Evolutionary conservation across 2,888 invertebrate genomes (phyloP).

Genomic region (Parascotia fuliginaria): DNA sequence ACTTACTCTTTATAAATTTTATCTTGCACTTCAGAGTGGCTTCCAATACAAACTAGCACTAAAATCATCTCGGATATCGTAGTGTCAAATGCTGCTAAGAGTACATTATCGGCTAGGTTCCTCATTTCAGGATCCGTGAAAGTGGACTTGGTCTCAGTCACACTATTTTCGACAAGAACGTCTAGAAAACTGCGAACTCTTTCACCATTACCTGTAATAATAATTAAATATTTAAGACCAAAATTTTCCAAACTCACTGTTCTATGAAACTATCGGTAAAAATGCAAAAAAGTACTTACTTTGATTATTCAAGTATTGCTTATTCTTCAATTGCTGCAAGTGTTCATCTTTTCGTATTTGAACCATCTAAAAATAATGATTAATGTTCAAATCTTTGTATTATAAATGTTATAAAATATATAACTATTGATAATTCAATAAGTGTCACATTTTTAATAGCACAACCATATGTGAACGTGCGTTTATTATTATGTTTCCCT

Average conservation of each 20-base stretch:
- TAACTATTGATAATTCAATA: too few species aligned
- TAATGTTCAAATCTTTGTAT: not conserved
- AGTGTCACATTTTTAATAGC: too few species aligned
- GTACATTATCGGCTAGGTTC: constrained; percentile 27
- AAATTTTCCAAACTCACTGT: too few species aligned
- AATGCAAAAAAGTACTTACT: constrained; percentile 10
- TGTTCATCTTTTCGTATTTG: constrained; percentile 21
- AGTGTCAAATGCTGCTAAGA: constrained; percentile 37
- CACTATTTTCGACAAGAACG: constrained; percentile 25
- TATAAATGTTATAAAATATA: not conserved
- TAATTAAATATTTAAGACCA: too few species aligned
- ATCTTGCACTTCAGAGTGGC: constrained; percentile 23
- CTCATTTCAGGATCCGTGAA: constrained; percentile 28
- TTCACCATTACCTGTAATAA: constrained; percentile 5
- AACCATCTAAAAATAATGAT: constrained; percentile 26
- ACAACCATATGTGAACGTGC: too few species aligned
- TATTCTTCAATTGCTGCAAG: constrained; percentile 14
- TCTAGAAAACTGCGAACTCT: constrained; percentile 22
- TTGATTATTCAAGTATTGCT: not conserved
- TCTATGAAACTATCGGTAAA: not conserved
- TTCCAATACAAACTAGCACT: constrained; percentile 35
- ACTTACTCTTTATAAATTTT: constrained; percentile 39
- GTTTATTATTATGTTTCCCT: too few species aligned
- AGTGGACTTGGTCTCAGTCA: constrained; percentile 9
- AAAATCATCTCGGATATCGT: constrained; percentile 26